phyloP scores from a whole-genome alignment of 2,797 vertebrate genomes.

The Hemibagrus guttatus region DNA sequence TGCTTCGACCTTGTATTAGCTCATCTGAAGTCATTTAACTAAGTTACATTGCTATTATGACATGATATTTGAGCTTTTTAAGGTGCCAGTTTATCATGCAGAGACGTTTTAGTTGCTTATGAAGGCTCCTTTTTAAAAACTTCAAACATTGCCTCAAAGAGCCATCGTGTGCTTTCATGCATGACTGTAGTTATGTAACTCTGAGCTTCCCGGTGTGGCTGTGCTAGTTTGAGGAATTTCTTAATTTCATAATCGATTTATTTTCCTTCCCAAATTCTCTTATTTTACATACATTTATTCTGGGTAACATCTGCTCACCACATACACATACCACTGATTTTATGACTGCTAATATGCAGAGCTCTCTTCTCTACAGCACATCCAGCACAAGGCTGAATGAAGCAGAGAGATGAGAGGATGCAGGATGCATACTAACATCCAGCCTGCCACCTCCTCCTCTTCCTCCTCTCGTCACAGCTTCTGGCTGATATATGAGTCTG shows the following conservation, averaged over 20 bases:
- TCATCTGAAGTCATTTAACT: neutral
- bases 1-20: neutral
- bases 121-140: neutral
- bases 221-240: slow-evolving; percentile 13
- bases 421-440: slow-evolving; percentile 56
- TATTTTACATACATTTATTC: neutral
- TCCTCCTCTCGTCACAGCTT: slow-evolving; percentile 16
- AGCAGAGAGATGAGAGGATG: slow-evolving; percentile 40
- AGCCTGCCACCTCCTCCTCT: slow-evolving; percentile 13
- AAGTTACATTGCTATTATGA: neutral
- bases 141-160: neutral
- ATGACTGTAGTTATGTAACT: slow-evolving; percentile 18
- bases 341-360: neutral
- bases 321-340: neutral
- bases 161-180: neutral
- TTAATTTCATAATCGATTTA: neutral
- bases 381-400: slow-evolving; percentile 37
- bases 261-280: neutral
- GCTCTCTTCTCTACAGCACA: slow-evolving; percentile 3
- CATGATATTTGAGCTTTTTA: neutral
- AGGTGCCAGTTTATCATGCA: neutral
- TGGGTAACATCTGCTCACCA: slow-evolving; percentile 25
- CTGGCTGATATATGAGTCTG: slow-evolving; percentile 27
- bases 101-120: neutral
- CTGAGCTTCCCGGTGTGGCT: neutral